Conservation (phyloP, 2,797 vertebrate genomes). For the Cossypha heuglini region DNA sequence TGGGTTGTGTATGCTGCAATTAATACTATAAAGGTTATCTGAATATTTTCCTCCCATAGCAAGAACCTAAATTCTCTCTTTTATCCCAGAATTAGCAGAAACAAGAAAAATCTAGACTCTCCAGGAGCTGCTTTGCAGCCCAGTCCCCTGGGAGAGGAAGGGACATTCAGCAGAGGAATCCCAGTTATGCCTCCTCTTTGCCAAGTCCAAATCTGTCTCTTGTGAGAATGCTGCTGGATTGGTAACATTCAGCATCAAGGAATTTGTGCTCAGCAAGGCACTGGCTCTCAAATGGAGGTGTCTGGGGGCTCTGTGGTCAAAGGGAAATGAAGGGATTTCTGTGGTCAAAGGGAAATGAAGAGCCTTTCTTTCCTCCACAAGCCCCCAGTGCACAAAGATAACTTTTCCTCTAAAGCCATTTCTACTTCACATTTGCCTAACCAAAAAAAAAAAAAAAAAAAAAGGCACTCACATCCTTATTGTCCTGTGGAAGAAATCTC, state of each 20-base stretch:
- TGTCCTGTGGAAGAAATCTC: no score
- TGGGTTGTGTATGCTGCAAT: neutral
- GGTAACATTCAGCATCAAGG: neutral
- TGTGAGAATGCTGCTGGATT: neutral
- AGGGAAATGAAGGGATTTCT: neutral
- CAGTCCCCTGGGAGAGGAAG: neutral
- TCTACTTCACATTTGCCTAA: neutral
- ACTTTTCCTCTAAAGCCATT: neutral
- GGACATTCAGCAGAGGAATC: conserved; percentile 11
- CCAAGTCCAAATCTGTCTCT: conserved; percentile 17
- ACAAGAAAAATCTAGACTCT: neutral
- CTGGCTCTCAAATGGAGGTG: neutral
- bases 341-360: neutral
- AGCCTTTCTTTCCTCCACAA: neutral
- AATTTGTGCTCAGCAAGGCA: neutral
- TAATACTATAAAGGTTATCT: neutral
- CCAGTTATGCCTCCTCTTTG: neutral
- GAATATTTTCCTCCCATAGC: neutral
- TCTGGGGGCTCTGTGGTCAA: neutral
- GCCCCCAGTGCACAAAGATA: neutral
- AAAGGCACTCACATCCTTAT: neutral
- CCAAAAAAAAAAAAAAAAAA: neutral
- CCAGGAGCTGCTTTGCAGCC: neutral
- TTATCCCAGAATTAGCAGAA: neutral
- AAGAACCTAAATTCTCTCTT: neutral